Base-by-base conservation (phyloP, 2,888 invertebrate species). In the Cheilosia pagana region DNA sequence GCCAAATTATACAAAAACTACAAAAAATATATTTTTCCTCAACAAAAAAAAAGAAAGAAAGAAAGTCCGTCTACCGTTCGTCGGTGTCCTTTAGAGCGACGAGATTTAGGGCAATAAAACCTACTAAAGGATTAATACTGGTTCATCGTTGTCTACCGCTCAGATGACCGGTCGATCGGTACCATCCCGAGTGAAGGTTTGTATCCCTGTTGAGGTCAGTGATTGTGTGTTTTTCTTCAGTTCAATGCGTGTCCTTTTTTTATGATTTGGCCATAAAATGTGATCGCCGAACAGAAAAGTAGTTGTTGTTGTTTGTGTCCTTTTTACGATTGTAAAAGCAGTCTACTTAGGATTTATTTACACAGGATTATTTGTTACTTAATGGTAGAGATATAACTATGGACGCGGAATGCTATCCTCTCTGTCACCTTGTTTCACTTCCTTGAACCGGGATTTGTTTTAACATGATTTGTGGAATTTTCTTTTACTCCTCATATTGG, bases 341-440 rank as follows among this genome's bases (percentile, higher is more conserved):
- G 59, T 45, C 52, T 65, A 65, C 81, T 77, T 71, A 76, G 81
- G 81, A 71, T 71, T 71, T 81, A 76, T 81, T 81, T 81, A 71
- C 77, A 76, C 77, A 81, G 76, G 77, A 52, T 70, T 81, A 71
- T 81, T 71, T 65, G 77, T 81, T 81, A 31, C 39, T 81, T 65
- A 76, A 81, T 81, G 70, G 53, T 16, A 55, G 60, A 62, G 60
- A 53, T n/a, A n/a, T 67, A 52, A 48, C 63, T 28, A 39, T 10
- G 39, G 21, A 8, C 19, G 7, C 1, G 14, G 16, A 41, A 16
- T 57, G 28, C 50, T 52, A 45, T 8, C 25, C 25, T 19, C 3
- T 45, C 10, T 2, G 10, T 55, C 19, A 19, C 6, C 43, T 31
- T 53, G 1, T 28, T 50, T 39, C 16, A 3, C 70, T 70, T 57